Conservation (phyloP, 2,888 invertebrate genomes). For the Brachycybe producta region DNA sequence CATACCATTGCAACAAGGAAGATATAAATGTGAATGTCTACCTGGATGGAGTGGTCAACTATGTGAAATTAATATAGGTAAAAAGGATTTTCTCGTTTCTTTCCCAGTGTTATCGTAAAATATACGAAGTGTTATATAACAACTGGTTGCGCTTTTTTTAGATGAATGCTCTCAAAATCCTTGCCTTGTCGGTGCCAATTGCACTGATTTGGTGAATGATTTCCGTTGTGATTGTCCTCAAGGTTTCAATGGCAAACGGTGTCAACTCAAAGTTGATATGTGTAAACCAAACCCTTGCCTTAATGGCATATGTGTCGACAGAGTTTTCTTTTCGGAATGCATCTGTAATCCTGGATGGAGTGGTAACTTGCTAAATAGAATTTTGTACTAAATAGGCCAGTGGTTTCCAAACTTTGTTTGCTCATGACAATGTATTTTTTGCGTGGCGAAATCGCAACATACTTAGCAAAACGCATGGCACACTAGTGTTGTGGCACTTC, state of each 20-base stretch:
- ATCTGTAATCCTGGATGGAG: conserved; percentile 88
- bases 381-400: background rate
- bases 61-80: conserved; percentile 66
- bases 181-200: conserved; percentile 75
- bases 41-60: conserved; percentile 95
- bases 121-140: background rate
- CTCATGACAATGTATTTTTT: too few relatives aligned
- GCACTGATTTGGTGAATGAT: conserved; percentile 87
- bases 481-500: too few relatives aligned
- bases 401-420: too few relatives aligned
- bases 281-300: conserved; percentile 81
- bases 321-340: conserved; percentile 71
- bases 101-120: background rate
- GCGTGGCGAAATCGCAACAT: too few relatives aligned
- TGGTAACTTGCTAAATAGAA: conserved; percentile 39
- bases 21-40: conserved; percentile 87
- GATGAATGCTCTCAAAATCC: conserved; percentile 89
- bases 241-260: conserved; percentile 90
- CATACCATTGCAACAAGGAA: conserved; percentile 65
- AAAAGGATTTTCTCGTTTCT: background rate
- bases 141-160: conserved; percentile 27
- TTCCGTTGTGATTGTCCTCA: conserved; percentile 85
- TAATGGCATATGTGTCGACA: conserved; percentile 86
- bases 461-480: too few relatives aligned
- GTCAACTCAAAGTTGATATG: conserved; percentile 86